Base-by-base conservation (phyloP, 2,888 invertebrate genomes). In the Gasteruption jaculator region DNA sequence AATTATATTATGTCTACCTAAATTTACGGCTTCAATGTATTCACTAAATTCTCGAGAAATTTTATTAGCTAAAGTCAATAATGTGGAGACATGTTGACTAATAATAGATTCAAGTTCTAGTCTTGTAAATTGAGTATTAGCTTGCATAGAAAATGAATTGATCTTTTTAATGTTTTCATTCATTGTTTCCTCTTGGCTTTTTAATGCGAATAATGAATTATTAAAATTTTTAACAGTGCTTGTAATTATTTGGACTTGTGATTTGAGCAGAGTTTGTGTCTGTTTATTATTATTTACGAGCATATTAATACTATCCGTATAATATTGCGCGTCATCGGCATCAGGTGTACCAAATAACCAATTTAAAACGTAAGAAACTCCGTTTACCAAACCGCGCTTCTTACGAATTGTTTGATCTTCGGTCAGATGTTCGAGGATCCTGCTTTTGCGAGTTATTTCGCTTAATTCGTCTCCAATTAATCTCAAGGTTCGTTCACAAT, bases 171-270 rank as follows among this genome's bases (percentile, higher is more conserved):
- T 47, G 43, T 29, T 36, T 27, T 21, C 31, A 24, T 45, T 45
- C 36, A 37, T 39, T 27, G 14, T 18, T 7, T 26, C 21, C 37
- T 43, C 48, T 42, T 38, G 41, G 26, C 35, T 38, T 47, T 10
- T 41, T 32, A 26, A 46, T 37, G 16, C 41, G 20, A n/a, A 46
- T 35, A 16, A 30, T 2, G 43, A 49, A 16, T 29, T 31, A 45
- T 50, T 49, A 26, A 49, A 49, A 22, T 50, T 49, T 24, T 8
- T 19, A 16, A 49, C 49, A 4, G 50, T 46, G 20, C 45, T 34
- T 33, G 46, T 38, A 29, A 46, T 41, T 3, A 50, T 38, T 24
- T 50, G 50, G 7, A 43, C 38, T 40, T 50, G 50, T 12, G 43
- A 42, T 32, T 50, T 49, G 18, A 50, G 29, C 2, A 49, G 21